A percentile compares a stretch with the other conserved stretches of the same genome.
Conservation (phyloP, 2,113 vertebrate species). For the Psammodynastes pulverulentus region DNA sequence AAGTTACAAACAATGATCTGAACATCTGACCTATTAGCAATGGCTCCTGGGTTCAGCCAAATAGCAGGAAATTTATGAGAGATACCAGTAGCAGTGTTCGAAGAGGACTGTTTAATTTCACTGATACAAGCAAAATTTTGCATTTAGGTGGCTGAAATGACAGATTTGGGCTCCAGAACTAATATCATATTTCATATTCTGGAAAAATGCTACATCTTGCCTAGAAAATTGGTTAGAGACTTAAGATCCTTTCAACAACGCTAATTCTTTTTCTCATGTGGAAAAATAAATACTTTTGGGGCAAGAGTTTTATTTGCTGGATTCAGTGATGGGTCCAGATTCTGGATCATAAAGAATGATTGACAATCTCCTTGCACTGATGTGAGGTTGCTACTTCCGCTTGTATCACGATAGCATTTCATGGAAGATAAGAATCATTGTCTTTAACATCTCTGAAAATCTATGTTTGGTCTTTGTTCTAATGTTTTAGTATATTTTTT, state of each 20-base stretch:
- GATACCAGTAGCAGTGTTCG: background rate
- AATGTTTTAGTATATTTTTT: background rate
- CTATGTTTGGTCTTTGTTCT: background rate
- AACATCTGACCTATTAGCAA: background rate
- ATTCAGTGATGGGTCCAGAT: background rate
- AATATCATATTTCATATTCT: background rate
- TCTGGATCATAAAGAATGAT: background rate
- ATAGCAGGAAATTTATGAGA: conserved; percentile 1
- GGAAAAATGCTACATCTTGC: background rate
- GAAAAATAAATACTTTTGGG: background rate
- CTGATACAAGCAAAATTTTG: background rate
- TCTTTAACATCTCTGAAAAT: background rate
- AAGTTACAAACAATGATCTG: conserved; percentile 2
- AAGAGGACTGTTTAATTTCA: background rate
- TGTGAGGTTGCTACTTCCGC: background rate
- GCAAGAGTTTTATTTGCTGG: background rate
- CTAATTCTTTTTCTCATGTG: too few species aligned
- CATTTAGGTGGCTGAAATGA: background rate
- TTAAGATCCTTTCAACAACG: background rate
- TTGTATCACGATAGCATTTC: background rate
- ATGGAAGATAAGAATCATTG: background rate
- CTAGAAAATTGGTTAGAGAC: background rate
- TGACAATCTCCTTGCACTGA: background rate
- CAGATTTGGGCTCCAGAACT: background rate
- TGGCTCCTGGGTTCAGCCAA: background rate